Percentiles rank a stretch among this genome's conserved stretches.
Conservation (phyloP, 2,888 invertebrate genomes). For the Geotrupes spiniger region DNA sequence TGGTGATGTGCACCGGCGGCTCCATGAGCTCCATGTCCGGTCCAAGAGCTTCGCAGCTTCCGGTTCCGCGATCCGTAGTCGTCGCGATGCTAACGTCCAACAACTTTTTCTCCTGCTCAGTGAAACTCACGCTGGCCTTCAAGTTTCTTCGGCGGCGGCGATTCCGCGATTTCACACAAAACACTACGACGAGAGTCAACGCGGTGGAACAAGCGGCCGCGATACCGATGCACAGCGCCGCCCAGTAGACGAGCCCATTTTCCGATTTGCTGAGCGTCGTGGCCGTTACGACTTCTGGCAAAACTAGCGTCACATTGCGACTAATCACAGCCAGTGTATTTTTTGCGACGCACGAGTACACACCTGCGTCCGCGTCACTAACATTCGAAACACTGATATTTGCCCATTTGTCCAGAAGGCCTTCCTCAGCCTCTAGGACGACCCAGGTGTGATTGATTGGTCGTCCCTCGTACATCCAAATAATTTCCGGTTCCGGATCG, state of each 20-base stretch:
- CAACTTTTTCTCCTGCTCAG: conserved; percentile 84
- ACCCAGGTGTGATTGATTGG: conserved; percentile 56
- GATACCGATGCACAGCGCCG: conserved; percentile 69
- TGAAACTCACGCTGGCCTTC: conserved; percentile 78
- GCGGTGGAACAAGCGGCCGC: conserved; percentile 61
- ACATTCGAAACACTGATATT: conserved; percentile 81
- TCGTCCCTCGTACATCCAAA: conserved; percentile 78
- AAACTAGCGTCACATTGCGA: conserved; percentile 62
- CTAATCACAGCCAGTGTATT: conserved; percentile 63
- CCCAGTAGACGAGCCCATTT: conserved; percentile 69
- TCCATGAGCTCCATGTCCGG: conserved; percentile 56
- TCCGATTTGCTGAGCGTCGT: conserved; percentile 75
- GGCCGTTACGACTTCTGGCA: conserved; percentile 70
- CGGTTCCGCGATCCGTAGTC: conserved; percentile 61
- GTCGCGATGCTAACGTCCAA: conserved; percentile 77
- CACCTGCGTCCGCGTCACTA: conserved; percentile 77
- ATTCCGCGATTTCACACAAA: conserved; percentile 55
- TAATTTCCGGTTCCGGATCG: conserved; percentile 78
- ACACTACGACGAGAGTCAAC: conserved; percentile 60
- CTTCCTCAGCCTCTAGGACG: conserved; percentile 44
- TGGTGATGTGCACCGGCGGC: conserved; percentile 53
- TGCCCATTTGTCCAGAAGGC: conserved; percentile 61
- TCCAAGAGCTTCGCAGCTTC: conserved; percentile 56
- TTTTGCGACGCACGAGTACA: conserved; percentile 77
- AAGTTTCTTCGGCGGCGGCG: conserved; percentile 64